These are phyloP conservation scores for Entosphenus tridentatus DNA, from an alignment of 2,113 vertebrate genomes.

Conservation along the genomic window DNA sequence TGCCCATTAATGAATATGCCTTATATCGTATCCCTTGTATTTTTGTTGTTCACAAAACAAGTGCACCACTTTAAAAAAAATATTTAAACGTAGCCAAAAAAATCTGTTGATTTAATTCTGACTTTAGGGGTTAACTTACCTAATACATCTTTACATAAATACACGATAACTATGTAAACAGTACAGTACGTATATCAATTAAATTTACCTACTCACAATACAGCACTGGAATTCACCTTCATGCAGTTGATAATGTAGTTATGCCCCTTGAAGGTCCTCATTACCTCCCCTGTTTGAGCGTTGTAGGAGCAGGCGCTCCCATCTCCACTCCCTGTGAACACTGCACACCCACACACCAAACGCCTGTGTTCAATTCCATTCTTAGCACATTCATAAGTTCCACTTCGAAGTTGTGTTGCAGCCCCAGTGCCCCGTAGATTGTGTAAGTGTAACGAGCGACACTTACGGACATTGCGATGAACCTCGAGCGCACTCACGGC, in stretches of 20 bases:
- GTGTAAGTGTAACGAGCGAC: neutral
- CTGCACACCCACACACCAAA: constrained; percentile 16
- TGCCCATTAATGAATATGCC: too few species aligned
- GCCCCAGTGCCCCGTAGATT: neutral
- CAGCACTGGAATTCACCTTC: constrained; percentile 21
- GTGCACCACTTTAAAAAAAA: too few species aligned
- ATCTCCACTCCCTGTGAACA: constrained; percentile 43
- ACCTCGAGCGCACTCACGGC: constrained; percentile 37
- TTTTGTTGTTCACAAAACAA: too few species aligned
- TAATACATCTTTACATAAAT: too few species aligned
- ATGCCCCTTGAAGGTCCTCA: constrained; percentile 37
- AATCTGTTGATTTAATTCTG: too few species aligned
- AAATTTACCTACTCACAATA: too few species aligned
- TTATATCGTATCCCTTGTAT: too few species aligned
- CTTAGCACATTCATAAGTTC: neutral
- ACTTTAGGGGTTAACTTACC: too few species aligned
- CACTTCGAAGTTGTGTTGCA: too few species aligned
- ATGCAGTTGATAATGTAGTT: constrained; percentile 40
- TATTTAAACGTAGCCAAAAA: too few species aligned
- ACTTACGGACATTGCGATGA: constrained; percentile 37
- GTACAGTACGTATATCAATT: too few species aligned
- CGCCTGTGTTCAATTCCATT: neutral
- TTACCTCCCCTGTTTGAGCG: constrained; percentile 26
- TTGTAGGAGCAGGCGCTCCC: constrained; percentile 37
- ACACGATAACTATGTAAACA: too few species aligned